These are phyloP conservation scores for Drosophila funebris DNA, from an alignment of 1,140 invertebrate species.

Conservation along the genomic window DNA sequence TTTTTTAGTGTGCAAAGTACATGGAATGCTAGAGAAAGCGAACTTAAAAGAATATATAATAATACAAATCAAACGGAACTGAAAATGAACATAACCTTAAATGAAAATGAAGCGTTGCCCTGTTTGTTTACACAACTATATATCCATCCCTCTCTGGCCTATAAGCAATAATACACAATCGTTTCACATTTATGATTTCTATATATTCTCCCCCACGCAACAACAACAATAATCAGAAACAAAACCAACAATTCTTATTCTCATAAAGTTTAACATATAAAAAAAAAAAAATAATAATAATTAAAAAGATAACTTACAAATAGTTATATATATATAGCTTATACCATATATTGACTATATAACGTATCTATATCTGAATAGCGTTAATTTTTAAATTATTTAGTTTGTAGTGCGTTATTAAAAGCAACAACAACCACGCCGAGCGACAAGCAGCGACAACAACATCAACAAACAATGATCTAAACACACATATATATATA, in stretches of 20 bases:
- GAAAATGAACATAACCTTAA: slow-evolving; percentile 31
- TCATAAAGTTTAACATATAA: slow-evolving; percentile 20
- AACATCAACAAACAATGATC: slow-evolving; percentile 14
- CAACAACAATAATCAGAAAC: slow-evolving; percentile 8
- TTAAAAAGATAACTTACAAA: slow-evolving; percentile 5
- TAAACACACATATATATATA: slow-evolving; percentile 28
- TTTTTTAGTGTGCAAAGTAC: slow-evolving; percentile 39
- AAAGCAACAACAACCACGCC: slow-evolving; percentile 31
- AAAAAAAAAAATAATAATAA: background rate
- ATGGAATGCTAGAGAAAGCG: background rate
- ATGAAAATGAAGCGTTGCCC: slow-evolving; percentile 60
- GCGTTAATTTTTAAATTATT: slow-evolving; percentile 77
- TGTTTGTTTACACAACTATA: slow-evolving; percentile 39
- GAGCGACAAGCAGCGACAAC: slow-evolving; percentile 22
- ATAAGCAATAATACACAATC: slow-evolving; percentile 46
- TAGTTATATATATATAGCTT: slow-evolving; percentile 46
- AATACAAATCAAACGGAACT: slow-evolving; percentile 27
- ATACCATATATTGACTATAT: slow-evolving; percentile 58
- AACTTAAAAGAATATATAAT: background rate
- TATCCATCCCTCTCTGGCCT: slow-evolving; percentile 43
- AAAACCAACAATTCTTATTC: slow-evolving; percentile 13
- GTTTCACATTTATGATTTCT: slow-evolving; percentile 48
- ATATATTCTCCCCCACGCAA: slow-evolving; percentile 21
- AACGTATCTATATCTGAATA: slow-evolving; percentile 61
- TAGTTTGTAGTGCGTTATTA: slow-evolving; percentile 76